Percentiles rank a stretch among this genome's conserved stretches.
phyloP scores from a whole-genome alignment of 1,140 invertebrate species.

The Trissolcus basalis region DNA sequence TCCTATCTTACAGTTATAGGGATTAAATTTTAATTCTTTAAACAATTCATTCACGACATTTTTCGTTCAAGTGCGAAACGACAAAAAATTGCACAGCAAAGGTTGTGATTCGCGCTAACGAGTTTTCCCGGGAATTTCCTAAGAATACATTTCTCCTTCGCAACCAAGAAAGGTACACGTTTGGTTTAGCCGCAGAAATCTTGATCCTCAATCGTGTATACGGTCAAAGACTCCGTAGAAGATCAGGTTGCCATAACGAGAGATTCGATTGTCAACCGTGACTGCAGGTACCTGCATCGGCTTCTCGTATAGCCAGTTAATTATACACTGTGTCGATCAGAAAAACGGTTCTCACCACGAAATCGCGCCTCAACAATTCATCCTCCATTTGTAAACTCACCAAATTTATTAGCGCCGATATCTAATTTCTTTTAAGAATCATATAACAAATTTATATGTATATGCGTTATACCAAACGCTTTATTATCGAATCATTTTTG shows the following conservation, averaged over 20 bases:
- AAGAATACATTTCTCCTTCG: conserved; percentile 58
- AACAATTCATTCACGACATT: conserved; percentile 28
- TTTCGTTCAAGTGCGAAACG: conserved; percentile 17
- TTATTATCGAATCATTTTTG: not conserved
- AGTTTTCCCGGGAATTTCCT: conserved; percentile 61
- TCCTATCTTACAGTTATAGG: conserved; percentile 33
- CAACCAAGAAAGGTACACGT: conserved; percentile 54
- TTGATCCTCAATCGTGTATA: conserved; percentile 62
- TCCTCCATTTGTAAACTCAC: conserved; percentile 45
- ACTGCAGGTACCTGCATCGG: conserved; percentile 60
- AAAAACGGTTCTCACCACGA: conserved; percentile 59
- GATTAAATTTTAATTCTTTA: conserved; percentile 56
- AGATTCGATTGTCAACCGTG: conserved; percentile 61
- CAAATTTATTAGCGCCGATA: conserved; percentile 50
- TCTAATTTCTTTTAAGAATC: conserved; percentile 54
- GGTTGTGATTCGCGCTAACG: conserved; percentile 53
- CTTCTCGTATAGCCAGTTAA: conserved; percentile 59
- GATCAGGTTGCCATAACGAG: conserved; percentile 65
- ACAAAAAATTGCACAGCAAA: conserved; percentile 42
- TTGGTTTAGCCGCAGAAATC: conserved; percentile 53
- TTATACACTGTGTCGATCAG: conserved; percentile 58
- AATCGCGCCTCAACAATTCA: conserved; percentile 48
- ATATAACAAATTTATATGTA: conserved; percentile 35
- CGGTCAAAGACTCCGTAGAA: conserved; percentile 59
- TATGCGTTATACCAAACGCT: too few species aligned